A percentile compares a stretch with the other conserved stretches of the same genome.
These are phyloP conservation scores for Pelodytes ibericus DNA, from an alignment of 2,797 vertebrate genomes.

Conservation along the genomic window DNA sequence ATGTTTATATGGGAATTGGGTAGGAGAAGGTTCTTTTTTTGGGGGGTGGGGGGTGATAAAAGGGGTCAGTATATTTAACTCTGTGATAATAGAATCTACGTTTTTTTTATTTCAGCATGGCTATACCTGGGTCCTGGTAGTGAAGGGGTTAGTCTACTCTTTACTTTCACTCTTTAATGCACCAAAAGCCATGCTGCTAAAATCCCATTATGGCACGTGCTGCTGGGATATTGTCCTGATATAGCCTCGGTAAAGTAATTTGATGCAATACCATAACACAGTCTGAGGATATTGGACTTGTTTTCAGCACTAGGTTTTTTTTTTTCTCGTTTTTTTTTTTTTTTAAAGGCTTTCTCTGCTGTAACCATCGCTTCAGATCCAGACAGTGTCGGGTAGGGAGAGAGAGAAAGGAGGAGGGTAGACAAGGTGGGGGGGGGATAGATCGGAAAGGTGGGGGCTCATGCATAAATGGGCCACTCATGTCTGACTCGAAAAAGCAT, in stretches of 20 bases:
- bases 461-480: slow-evolving; percentile 1
- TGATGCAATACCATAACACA: slow-evolving; percentile 34
- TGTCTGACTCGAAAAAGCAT: slow-evolving; percentile 45
- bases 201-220: slow-evolving; percentile 15
- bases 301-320: background rate
- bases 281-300: slow-evolving; percentile 20
- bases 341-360: slow-evolving; percentile 24
- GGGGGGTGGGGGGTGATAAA: too few species aligned
- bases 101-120: too few species aligned
- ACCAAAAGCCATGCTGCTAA: slow-evolving; percentile 15
- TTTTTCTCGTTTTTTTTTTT: slow-evolving; percentile 4
- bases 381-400: too few species aligned
- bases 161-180: slow-evolving; percentile 14
- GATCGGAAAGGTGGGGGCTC: too few species aligned
- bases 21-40: too few species aligned
- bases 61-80: too few species aligned
- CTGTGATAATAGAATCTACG: too few species aligned
- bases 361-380: slow-evolving; percentile 37
- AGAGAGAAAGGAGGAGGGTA: too few species aligned
- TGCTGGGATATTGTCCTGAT: slow-evolving; percentile 34
- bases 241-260: slow-evolving; percentile 28
- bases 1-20: too few species aligned
- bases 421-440: slow-evolving; percentile 27
- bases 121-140: background rate
- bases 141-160: background rate